Percentiles rank a stretch among this genome's conserved stretches.
phyloP scores from a whole-genome alignment of 37 sponge, comb jelly and placozoan species.

The Spongilla lacustris region DNA sequence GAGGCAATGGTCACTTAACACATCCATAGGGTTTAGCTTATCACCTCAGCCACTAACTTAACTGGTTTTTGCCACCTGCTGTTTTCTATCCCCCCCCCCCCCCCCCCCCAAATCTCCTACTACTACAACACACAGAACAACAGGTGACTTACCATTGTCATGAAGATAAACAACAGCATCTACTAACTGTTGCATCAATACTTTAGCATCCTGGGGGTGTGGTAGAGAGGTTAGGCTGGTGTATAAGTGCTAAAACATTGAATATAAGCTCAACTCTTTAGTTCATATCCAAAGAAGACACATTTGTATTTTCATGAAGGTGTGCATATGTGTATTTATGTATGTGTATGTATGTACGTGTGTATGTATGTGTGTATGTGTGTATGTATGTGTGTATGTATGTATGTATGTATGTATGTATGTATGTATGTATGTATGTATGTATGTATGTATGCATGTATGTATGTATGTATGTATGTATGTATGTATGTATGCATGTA shows the following conservation, averaged over 20 bases:
- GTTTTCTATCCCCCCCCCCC: not conserved
- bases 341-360: not conserved
- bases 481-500: conserved; percentile 21
- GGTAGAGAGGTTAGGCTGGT: not conserved
- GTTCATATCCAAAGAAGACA: no score
- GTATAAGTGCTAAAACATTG: not conserved
- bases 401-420: conserved; percentile 20
- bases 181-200: conserved; percentile 66
- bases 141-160: conserved; percentile 66
- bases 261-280: no score
- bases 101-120: not conserved
- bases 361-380: not conserved
- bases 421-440: not conserved
- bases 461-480: conserved; percentile 20
- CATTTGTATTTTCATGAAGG: not conserved
- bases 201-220: conserved; percentile 59
- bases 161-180: conserved; percentile 91
- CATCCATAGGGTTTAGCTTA: not conserved
- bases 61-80: not conserved
- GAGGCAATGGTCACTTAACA: not conserved
- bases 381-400: conserved; percentile 16
- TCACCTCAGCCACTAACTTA: not conserved
- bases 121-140: not conserved
- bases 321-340: not conserved
- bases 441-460: conserved; percentile 12